A percentile compares a stretch with the other conserved stretches of the same genome.
These are phyloP conservation scores for Neelides sp. DNA, from an alignment of 1,140 invertebrate genomes.

Conservation along the genomic window DNA sequence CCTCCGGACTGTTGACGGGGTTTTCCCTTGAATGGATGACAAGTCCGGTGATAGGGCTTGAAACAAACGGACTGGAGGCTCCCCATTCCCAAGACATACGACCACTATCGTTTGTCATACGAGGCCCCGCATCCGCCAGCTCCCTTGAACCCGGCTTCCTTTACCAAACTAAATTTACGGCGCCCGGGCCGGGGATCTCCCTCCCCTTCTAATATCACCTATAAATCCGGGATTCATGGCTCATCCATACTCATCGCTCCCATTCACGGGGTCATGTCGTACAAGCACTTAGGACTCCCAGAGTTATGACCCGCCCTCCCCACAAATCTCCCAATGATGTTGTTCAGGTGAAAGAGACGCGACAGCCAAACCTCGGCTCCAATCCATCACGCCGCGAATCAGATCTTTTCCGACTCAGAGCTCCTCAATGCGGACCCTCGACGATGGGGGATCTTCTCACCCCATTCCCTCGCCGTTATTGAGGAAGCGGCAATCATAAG, in stretches of 20 bases:
- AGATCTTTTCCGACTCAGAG: too few species aligned
- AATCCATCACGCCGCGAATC: too few species aligned
- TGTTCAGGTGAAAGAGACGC: too few species aligned
- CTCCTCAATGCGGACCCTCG: too few species aligned
- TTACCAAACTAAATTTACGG: conserved; percentile 30
- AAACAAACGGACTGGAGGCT: conserved; percentile 22
- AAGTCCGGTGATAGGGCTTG: conserved; percentile 24
- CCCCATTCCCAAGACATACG: conserved; percentile 30
- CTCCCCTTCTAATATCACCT: conserved; percentile 30
- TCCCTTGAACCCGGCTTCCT: conserved; percentile 25
- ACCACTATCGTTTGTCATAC: conserved; percentile 31
- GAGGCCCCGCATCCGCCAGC: conserved; percentile 19
- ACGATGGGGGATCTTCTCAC: too few species aligned
- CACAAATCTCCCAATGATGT: not conserved
- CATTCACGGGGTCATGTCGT: conserved; percentile 8
- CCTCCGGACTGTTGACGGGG: too few species aligned
- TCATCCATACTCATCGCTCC: conserved; percentile 25
- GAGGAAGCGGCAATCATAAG: conserved; percentile 32
- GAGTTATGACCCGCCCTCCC: not conserved
- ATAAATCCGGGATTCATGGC: conserved; percentile 31
- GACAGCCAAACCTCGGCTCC: too few species aligned
- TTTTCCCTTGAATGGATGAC: conserved; percentile 30
- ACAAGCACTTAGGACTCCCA: conserved; percentile 5
- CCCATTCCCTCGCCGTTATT: conserved; percentile 30
- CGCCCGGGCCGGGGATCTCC: conserved; percentile 18